Evolutionary conservation across 2,797 vertebrate genomes (phyloP).

Genomic region (Argyrosomus regius): DNA sequence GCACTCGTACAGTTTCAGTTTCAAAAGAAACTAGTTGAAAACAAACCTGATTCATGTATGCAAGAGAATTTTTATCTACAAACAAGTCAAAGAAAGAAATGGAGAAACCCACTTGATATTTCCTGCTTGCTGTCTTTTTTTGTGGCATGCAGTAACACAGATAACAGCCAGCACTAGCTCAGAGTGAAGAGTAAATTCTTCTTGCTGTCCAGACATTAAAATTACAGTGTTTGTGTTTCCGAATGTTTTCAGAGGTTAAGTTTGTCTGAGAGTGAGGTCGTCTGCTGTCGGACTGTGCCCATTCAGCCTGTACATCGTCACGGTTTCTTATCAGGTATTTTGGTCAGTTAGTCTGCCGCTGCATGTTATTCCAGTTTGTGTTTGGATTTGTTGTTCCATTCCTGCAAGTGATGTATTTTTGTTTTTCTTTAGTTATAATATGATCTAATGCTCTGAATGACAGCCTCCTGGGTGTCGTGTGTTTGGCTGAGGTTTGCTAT

Average conservation of each 20-base stretch:
- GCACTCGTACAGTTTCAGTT: constrained; percentile 24
- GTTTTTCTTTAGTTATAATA: constrained; percentile 32
- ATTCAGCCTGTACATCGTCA: constrained; percentile 20
- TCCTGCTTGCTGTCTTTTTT: constrained; percentile 2
- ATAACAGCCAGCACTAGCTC: neutral
- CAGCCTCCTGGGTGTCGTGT: constrained; percentile 16
- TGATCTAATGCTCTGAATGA: constrained; percentile 19
- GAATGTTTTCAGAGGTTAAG: constrained; percentile 37
- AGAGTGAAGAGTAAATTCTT: constrained; percentile 17
- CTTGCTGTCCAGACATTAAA: constrained; percentile 38
- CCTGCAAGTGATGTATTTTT: constrained; percentile 19
- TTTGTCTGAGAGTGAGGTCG: constrained; percentile 19
- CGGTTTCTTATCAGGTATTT: constrained; percentile 21
- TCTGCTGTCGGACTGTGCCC: constrained; percentile 11
- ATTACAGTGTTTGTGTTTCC: constrained; percentile 37
- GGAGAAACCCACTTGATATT: constrained; percentile 8
- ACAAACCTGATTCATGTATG: neutral
- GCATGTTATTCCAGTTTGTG: constrained; percentile 14
- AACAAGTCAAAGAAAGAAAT: neutral
- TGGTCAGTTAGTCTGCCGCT: constrained; percentile 14
- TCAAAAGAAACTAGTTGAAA: constrained; percentile 4
- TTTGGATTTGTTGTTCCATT: constrained; percentile 33
- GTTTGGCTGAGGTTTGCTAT: constrained; percentile 19
- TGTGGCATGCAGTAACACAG: neutral
- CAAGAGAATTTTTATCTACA: neutral